phyloP scores from a whole-genome alignment of 2,888 invertebrate species.

The Trilocha varians region DNA sequence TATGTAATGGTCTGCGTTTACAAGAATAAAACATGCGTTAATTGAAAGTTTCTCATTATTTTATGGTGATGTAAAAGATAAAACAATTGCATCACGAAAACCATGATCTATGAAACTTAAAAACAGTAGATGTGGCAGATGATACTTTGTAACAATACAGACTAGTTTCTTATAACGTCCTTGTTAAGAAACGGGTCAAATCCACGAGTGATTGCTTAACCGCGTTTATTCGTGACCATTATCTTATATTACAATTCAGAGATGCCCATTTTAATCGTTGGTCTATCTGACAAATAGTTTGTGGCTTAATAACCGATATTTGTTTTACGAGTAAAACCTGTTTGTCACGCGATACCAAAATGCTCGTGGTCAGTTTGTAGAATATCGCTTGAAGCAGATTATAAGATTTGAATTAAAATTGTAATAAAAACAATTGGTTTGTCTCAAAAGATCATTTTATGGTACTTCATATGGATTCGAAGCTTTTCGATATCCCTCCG shows the following conservation, averaged over 20 bases:
- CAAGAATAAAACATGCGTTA: neutral
- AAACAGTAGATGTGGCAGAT: slow-evolving; percentile 20
- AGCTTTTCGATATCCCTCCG: no score
- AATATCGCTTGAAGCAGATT: no score
- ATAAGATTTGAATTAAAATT: no score
- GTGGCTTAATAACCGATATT: neutral
- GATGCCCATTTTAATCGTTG: slow-evolving; percentile 30
- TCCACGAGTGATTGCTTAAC: slow-evolving; percentile 45
- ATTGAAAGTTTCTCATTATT: no score
- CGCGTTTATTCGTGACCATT: slow-evolving; percentile 55
- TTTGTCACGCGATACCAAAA: neutral
- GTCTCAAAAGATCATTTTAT: no score
- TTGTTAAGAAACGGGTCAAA: slow-evolving; percentile 52
- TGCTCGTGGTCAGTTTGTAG: neutral
- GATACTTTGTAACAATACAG: slow-evolving; percentile 31
- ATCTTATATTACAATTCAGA: slow-evolving; percentile 46
- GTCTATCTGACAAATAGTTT: slow-evolving; percentile 15
- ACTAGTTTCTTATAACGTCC: slow-evolving; percentile 47
- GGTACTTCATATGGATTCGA: no score
- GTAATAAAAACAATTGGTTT: no score
- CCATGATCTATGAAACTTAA: neutral
- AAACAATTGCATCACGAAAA: neutral
- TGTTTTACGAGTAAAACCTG: neutral
- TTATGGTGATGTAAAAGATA: neutral
- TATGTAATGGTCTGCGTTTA: no score